phyloP scores from a whole-genome alignment of 2,797 vertebrate species.

The Hydrocynus forskahlii region DNA sequence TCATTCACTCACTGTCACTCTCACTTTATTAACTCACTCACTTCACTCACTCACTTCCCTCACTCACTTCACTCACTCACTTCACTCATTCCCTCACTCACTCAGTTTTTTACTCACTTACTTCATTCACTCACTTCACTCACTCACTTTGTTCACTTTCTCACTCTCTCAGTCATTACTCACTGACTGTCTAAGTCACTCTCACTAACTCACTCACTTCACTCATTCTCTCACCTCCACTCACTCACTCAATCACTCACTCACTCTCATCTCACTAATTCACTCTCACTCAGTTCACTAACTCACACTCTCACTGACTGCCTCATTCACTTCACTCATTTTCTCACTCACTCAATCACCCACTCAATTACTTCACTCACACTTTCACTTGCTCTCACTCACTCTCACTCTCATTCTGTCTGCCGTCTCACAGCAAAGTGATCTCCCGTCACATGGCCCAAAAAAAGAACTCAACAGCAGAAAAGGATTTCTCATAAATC shows the following conservation, averaged over 20 bases:
- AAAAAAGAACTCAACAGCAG: constrained; percentile 13
- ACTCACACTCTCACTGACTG: neutral
- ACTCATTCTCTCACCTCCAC: neutral
- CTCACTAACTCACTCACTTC: neutral
- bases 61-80: no score
- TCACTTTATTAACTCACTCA: no score
- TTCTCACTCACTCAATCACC: neutral
- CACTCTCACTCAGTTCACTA: neutral
- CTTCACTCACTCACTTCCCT: no score
- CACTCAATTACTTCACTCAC: neutral
- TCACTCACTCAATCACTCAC: no score
- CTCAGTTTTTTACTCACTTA: neutral
- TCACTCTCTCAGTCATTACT: no score
- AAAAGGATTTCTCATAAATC: constrained; percentile 7
- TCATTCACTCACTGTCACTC: no score
- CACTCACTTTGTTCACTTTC: no score
- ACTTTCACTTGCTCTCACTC: neutral
- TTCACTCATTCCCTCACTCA: no score
- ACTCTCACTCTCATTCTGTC: constrained; percentile 6
- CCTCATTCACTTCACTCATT: neutral
- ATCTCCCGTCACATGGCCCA: constrained; percentile 7
- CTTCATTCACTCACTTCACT: no score
- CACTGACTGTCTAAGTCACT: no score
- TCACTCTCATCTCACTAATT: no score
- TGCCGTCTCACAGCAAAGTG: constrained; percentile 21